Conservation (phyloP, 2,888 invertebrate genomes). For the Hypena proboscidalis region DNA sequence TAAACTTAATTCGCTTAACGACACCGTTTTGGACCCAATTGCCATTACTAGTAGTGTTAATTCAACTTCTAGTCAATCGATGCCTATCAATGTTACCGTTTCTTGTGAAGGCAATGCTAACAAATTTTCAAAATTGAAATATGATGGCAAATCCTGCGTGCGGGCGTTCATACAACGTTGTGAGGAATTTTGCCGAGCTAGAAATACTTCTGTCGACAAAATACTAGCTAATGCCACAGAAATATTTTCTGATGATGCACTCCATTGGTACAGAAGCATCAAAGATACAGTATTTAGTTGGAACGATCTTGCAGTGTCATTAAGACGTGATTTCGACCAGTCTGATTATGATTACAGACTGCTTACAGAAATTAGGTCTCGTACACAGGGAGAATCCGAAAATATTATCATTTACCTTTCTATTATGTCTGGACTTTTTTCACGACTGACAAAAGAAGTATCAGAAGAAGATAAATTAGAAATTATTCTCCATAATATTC, state of each 20-base stretch:
- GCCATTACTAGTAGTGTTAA: background rate
- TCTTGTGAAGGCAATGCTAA: too few relatives aligned
- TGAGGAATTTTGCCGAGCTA: slow-evolving; percentile 12
- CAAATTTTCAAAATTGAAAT: slow-evolving; percentile 7
- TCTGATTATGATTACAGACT: too few relatives aligned
- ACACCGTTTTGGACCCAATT: background rate
- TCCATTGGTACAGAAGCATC: too few relatives aligned
- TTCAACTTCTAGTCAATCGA: too few relatives aligned
- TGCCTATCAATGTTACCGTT: too few relatives aligned
- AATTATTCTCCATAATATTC: slow-evolving; percentile 28
- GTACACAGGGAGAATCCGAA: too few relatives aligned
- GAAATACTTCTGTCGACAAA: slow-evolving; percentile 8
- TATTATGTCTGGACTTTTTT: slow-evolving; percentile 29
- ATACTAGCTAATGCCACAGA: slow-evolving; percentile 11
- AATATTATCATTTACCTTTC: slow-evolving; percentile 19
- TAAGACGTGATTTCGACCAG: too few relatives aligned
- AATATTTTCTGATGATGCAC: slow-evolving; percentile 22
- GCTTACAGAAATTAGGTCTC: background rate
- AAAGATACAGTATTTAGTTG: slow-evolving; percentile 3
- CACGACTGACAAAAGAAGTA: slow-evolving; percentile 13
- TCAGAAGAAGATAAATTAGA: slow-evolving; percentile 24
- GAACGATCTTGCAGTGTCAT: too few relatives aligned
- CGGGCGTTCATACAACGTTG: slow-evolving; percentile 20
- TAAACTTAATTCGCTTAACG: background rate
- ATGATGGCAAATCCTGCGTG: slow-evolving; percentile 22